Base-by-base conservation (phyloP, 1,140 invertebrate genomes). In the Drosophila pachea region DNA sequence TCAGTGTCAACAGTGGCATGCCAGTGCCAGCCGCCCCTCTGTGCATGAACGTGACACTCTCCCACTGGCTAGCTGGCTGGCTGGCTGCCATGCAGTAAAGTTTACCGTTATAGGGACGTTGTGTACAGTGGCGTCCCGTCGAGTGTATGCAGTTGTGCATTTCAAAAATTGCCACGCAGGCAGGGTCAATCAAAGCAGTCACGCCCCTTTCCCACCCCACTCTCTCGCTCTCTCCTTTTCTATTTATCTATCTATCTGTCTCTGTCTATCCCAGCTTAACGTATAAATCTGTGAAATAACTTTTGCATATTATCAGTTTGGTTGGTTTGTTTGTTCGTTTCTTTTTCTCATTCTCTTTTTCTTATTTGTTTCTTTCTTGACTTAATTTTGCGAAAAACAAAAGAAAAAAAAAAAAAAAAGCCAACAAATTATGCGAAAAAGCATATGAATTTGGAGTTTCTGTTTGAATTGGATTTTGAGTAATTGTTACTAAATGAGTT, bases 391-490 rank as follows among this genome's bases (percentile, higher is more conserved):
- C 40, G 60, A 49, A 38, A n/a, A n/a, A n/a, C n/a, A n/a, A n/a
- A n/a, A n/a, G n/a, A n/a, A n/a, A n/a, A n/a, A n/a, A n/a, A n/a
- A n/a, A 22, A 22, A 22, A 22, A 22, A 22, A 22, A 22, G 22
- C 22, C 1, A 22, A 22, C 22, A 22, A 22, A 22, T 22, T 22
- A 22, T 22, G 22, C 22, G 22, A 22, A 22, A 22, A 3, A 22
- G 22, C 22, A 22, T 22, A 22, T 22, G 22, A 22, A 22, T 22
- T 49, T 48, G 11, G 12, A 52, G 32, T 54, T 68, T 68, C 16
- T 35, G 47, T 45, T 58, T 53, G 11, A 49, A 65, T 70, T 72
- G 47, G 52, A 73, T 66, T 79, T 56, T 54, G 38, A 36, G 54
- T 40, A n/a, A 52, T 14, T 49, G 36, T 50, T 63, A 64, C 52